Evolutionary conservation across 1,140 invertebrate genomes (phyloP), one percentile per base, ranked within the genome.

Genomic region (Popillia japonica): DNA sequence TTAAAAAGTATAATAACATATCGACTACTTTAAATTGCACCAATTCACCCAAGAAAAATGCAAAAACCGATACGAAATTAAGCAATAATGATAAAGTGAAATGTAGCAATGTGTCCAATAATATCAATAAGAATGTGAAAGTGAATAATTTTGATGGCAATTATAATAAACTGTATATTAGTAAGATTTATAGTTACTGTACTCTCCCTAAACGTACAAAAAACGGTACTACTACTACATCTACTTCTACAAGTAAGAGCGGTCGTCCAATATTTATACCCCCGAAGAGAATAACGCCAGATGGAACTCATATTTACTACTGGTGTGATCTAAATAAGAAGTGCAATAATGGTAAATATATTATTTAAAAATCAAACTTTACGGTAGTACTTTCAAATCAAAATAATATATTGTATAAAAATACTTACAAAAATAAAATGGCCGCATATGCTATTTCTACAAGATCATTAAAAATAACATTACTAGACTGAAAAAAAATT

Each of bases 261-360:
- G 83, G 83, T 76, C 83, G 83, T 64, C 84, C 85, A 48, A 42
- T 86, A 40, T 86, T 89, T 22, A 83, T 90, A 80, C 92, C 93
- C 59, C 93, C 93, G n/a, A 92, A 92, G 82, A 89, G 93, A 44
- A 90, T 92, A 81, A 94, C 93, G 44, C 92, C 93, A 34, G 93
- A 95, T 88, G 93, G 93, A 80, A 95, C 94, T 34, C 91, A 92
- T 81, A 93, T 95, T 86, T 94, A 93, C 89, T 95, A 94, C 87
- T 94, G 93, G 93, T 95, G 94, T 88, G 94, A 95, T 87, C 83
- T 92, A 83, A 89, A 90, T 78, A 89, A 90, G 79, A 88, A 88
- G 81, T 40, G 55, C 23, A 77, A 68, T 77, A 64, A 77, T 68
- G 55, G 55, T 76, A 55, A 76, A 10, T 27, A 74, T 74, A 23